Evolutionary conservation across 2,888 invertebrate genomes (phyloP).

Genomic region (Chrysopilus asiliformis): DNA sequence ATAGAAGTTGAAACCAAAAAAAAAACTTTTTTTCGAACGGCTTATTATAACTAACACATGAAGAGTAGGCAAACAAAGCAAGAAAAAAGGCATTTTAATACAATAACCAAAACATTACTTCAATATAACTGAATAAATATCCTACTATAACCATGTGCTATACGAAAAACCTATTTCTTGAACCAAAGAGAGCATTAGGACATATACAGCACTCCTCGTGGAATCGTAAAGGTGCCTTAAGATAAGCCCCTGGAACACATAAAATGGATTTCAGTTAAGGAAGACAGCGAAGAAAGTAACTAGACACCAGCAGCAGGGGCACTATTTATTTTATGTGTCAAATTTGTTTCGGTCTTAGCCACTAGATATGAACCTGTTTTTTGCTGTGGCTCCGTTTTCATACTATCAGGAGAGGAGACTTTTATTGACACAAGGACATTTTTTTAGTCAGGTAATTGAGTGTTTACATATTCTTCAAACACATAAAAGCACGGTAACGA

Average conservation of each 20-base stretch:
- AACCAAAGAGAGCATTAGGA: background rate
- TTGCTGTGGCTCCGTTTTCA: conserved; percentile 7
- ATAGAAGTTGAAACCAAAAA: background rate
- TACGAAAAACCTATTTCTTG: background rate
- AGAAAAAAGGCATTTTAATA: too few relatives aligned
- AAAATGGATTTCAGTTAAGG: conserved; percentile 16
- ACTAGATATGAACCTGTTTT: conserved; percentile 12
- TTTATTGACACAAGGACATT: conserved; percentile 9
- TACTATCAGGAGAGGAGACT: conserved; percentile 11
- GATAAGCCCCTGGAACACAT: conserved; percentile 15
- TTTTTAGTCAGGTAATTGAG: conserved; percentile 10
- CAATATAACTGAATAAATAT: too few relatives aligned
- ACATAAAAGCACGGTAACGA: too few relatives aligned
- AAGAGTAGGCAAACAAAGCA: conserved; percentile 8
- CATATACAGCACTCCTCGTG: conserved; percentile 12
- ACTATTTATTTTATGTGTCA: conserved; percentile 14
- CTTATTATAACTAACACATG: conserved; percentile 8
- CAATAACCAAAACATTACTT: too few relatives aligned
- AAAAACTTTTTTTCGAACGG: conserved; percentile 3
- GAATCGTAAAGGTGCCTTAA: conserved; percentile 17
- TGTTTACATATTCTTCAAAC: conserved; percentile 5
- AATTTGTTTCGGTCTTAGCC: conserved; percentile 13
- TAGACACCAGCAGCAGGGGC: conserved; percentile 12
- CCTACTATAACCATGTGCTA: too few relatives aligned
- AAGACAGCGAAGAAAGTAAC: conserved; percentile 12